phyloP scores from a whole-genome alignment of 2,888 invertebrate species.

The Meteorus cinctellus region DNA sequence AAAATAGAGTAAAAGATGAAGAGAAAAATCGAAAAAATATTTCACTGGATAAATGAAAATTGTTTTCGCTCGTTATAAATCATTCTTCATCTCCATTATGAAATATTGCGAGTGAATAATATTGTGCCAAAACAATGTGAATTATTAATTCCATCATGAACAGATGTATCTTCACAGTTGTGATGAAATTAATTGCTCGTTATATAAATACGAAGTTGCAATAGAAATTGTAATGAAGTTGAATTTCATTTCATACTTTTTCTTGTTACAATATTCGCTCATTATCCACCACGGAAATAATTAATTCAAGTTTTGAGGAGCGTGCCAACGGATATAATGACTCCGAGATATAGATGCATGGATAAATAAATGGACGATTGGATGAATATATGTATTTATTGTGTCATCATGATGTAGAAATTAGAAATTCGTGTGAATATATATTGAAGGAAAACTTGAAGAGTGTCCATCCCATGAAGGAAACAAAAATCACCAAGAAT shows the following conservation, averaged over 20 bases:
- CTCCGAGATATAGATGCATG: neutral
- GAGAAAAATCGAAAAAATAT: neutral
- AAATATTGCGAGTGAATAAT: slow-evolving; percentile 7
- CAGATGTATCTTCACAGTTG: neutral
- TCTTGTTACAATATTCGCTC: slow-evolving; percentile 4
- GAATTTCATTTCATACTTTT: neutral
- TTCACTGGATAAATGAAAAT: neutral
- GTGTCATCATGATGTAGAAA: too few species aligned
- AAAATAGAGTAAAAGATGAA: neutral
- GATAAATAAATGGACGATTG: neutral
- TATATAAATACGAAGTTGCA: neutral
- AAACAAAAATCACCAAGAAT: too few species aligned
- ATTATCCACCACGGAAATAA: slow-evolving; percentile 2
- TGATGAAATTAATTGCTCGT: neutral
- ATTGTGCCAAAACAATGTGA: neutral
- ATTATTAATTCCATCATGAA: neutral
- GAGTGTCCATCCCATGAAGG: too few species aligned
- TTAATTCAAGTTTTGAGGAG: slow-evolving; percentile 9
- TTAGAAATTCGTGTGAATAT: too few species aligned
- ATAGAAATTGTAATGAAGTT: slow-evolving; percentile 8
- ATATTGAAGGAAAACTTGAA: too few species aligned
- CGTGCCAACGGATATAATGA: slow-evolving; percentile 20
- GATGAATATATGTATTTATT: too few species aligned
- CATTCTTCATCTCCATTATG: neutral
- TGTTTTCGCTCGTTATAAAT: neutral